phyloP scores from a whole-genome alignment of 2,888 invertebrate genomes.

The Vanessa cardui region DNA sequence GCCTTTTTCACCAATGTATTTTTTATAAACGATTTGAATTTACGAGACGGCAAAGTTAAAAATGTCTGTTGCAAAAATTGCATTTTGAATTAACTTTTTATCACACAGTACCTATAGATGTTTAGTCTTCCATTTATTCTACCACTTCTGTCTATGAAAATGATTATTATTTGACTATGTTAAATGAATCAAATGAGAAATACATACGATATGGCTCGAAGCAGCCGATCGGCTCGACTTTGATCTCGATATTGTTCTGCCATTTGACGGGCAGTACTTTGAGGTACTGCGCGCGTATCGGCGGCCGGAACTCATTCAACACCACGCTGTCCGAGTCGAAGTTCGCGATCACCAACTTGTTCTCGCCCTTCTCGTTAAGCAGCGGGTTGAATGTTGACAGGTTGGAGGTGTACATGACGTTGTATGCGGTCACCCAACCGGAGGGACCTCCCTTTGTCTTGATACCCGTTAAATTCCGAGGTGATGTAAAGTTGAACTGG shows the following conservation, averaged over 20 bases:
- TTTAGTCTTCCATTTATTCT: too few species aligned
- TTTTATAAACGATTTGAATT: too few species aligned
- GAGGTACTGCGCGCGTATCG: constrained; percentile 87
- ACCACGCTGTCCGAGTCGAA: constrained; percentile 84
- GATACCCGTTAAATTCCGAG: constrained; percentile 90
- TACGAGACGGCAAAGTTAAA: too few species aligned
- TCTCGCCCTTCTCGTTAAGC: constrained; percentile 73
- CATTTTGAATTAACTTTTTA: too few species aligned
- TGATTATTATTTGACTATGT: too few species aligned
- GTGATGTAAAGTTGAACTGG: constrained; percentile 89
- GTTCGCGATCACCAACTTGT: constrained; percentile 87
- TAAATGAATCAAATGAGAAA: background rate
- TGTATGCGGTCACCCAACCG: constrained; percentile 90
- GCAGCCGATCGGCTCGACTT: constrained; percentile 90
- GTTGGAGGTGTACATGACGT: constrained; percentile 88
- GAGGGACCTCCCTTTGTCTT: constrained; percentile 87
- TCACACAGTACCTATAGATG: too few species aligned
- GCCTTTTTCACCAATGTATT: too few species aligned
- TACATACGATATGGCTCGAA: constrained; percentile 85
- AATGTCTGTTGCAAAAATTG: too few species aligned
- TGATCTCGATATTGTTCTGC: constrained; percentile 88
- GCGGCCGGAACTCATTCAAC: constrained; percentile 86
- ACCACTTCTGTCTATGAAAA: too few species aligned
- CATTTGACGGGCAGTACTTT: constrained; percentile 88
- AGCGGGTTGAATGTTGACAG: constrained; percentile 85